Base-by-base conservation (phyloP, 2,888 invertebrate genomes). In the Lordiphosa andalusiaca region DNA sequence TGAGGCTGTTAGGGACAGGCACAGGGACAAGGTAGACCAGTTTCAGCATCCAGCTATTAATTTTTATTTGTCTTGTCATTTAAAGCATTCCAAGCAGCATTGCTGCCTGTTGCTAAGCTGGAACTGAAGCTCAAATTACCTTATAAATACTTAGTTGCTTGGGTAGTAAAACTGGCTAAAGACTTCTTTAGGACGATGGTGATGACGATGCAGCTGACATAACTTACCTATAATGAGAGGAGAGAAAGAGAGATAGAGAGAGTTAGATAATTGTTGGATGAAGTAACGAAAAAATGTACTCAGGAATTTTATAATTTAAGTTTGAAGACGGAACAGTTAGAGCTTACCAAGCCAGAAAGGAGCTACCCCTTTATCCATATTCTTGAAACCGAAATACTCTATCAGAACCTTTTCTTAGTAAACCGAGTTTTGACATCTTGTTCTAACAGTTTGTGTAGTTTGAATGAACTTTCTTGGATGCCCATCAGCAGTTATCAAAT, bases 31-130 rank as follows among this genome's bases (percentile, higher is more conserved):
- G 25, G 42, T 50, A 39, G 36, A 36, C 37, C 46, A 46, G 46
- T 49, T 36, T 10, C 30, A 35, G 25, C 46, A 53, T 53, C 72
- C 47, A 53, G 78, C 84, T 81, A 81, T 78, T 76, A 84, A 84
- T 69, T 78, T 80, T 66, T 81, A 81, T 78, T 84, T 78, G 71
- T 71, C 64, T 69, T 81, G 81, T 84, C 81, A 76, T 81, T 81
- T 76, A 55, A 73, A 71, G 77, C 73, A 81, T 81, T 73, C 71
- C 69, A 46, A 55, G 52, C 57, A 59, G 48, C 47, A 53, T 37
- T 41, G 13, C 42, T 37, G 76, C 59, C 71, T 71, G 83, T 82
- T 78, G 78, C 82, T 36, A 67, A 62, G 80, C 78, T 13, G 9
- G 23, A 23, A 19, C 35, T n/a, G 35, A 56, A 49, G 49, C 63